These are phyloP conservation scores for Phalacrocorax pelagicus DNA, from an alignment of 2,113 vertebrate genomes.

Conservation along the genomic window DNA sequence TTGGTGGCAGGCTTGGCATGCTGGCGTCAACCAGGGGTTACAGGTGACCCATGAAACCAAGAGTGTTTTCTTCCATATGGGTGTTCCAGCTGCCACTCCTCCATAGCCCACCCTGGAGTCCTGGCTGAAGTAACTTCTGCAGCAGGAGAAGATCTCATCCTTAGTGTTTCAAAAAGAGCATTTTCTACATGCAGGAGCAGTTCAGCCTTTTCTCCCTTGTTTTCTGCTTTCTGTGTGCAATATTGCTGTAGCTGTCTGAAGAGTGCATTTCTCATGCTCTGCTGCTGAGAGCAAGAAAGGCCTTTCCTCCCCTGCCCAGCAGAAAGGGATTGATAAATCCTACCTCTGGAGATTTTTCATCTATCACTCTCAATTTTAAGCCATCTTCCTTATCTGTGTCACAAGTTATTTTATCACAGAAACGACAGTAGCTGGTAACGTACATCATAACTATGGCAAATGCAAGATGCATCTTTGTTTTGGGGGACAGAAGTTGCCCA, in stretches of 20 bases:
- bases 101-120: not conserved
- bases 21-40: not conserved
- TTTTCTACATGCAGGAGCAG: rapidly evolving
- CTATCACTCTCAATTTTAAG: not conserved
- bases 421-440: not conserved
- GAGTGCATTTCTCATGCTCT: not conserved
- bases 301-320: not conserved
- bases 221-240: not conserved
- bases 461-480: not conserved
- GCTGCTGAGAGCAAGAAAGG: not conserved
- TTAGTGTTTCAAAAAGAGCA: not conserved
- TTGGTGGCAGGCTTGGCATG: too few species aligned
- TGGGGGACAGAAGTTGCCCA: not conserved
- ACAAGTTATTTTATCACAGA: not conserved
- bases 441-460: not conserved
- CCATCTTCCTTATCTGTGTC: not conserved
- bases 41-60: not conserved
- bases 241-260: not conserved
- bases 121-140: not conserved
- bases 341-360: not conserved
- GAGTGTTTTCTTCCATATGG: rapidly evolving
- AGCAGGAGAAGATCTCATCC: not conserved
- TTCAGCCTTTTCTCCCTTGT: not conserved
- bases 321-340: not conserved
- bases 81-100: not conserved